phyloP scores from a whole-genome alignment of 1,140 invertebrate genomes.

The Pogonognathellus flavescens region DNA sequence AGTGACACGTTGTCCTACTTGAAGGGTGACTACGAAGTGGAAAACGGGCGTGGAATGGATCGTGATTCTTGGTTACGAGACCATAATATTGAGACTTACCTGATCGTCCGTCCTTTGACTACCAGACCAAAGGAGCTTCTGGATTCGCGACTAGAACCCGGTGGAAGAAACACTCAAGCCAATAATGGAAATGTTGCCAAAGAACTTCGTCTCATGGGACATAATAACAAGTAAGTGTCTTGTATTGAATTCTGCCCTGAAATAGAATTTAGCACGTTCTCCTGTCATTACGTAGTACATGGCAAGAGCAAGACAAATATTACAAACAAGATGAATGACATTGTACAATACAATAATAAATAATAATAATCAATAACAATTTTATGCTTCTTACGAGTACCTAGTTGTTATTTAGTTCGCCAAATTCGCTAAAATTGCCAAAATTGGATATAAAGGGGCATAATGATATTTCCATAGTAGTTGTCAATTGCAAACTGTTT shows the following conservation, averaged over 20 bases:
- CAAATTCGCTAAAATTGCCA: too few relatives aligned
- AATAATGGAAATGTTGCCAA: conserved; percentile 85
- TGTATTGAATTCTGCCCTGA: background rate
- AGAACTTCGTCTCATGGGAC: conserved; percentile 89
- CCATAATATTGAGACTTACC: conserved; percentile 92
- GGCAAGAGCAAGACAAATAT: background rate
- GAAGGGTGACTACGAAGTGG: conserved; percentile 89
- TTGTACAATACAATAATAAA: background rate
- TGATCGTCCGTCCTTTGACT: conserved; percentile 77
- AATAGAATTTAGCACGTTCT: conserved; percentile 14
- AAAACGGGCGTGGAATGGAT: conserved; percentile 86
- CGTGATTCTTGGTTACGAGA: conserved; percentile 89
- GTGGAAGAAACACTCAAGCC: conserved; percentile 55
- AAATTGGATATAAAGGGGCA: too few relatives aligned
- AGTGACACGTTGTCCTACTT: conserved; percentile 89
- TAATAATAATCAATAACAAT: too few relatives aligned
- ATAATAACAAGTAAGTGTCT: conserved; percentile 80
- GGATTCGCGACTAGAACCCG: conserved; percentile 1
- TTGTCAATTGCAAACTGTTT: too few relatives aligned
- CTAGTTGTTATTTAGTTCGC: too few relatives aligned
- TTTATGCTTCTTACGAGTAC: too few relatives aligned
- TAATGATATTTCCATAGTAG: too few relatives aligned
- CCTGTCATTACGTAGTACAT: background rate
- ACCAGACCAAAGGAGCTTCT: conserved; percentile 67
- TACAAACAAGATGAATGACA: background rate